A percentile compares a stretch with the other conserved stretches of the same genome.
Conservation (phyloP, 2,113 vertebrate species). For the Vombatus ursinus region DNA sequence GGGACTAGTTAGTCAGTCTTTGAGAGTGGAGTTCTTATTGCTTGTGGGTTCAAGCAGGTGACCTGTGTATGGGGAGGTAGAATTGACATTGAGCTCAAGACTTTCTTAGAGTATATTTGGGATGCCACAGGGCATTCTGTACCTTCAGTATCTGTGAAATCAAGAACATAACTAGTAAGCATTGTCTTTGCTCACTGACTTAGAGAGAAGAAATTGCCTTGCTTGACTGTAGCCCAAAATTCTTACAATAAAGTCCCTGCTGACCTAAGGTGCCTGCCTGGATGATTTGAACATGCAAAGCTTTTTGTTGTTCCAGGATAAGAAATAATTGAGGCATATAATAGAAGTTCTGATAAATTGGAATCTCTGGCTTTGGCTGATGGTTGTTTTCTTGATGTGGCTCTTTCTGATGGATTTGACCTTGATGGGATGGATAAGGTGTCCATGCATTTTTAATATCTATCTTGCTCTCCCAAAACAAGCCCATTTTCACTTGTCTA, state of each 20-base stretch:
- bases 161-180: not conserved
- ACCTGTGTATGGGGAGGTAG: not conserved
- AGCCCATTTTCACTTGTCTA: not conserved
- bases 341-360: not conserved
- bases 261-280: not conserved
- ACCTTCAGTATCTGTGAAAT: not conserved
- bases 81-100: not conserved
- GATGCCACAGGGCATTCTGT: not conserved
- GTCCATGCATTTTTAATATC: not conserved
- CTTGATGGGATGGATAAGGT: not conserved
- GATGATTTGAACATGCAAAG: not conserved
- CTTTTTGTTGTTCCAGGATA: not conserved
- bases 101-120: not conserved
- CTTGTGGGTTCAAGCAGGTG: not conserved
- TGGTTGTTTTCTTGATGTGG: not conserved
- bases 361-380: constrained; percentile 22
- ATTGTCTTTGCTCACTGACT: not conserved
- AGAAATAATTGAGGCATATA: not conserved
- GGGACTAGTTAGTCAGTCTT: not conserved
- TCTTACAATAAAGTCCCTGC: not conserved
- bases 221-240: not conserved
- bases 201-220: not conserved
- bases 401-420: not conserved
- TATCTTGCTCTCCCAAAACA: not conserved
- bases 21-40: not conserved